Evolutionary conservation across 1,140 invertebrate species (phyloP), one percentile per base, ranked within the genome.

Genomic region (Cardiocondyla obscurior): DNA sequence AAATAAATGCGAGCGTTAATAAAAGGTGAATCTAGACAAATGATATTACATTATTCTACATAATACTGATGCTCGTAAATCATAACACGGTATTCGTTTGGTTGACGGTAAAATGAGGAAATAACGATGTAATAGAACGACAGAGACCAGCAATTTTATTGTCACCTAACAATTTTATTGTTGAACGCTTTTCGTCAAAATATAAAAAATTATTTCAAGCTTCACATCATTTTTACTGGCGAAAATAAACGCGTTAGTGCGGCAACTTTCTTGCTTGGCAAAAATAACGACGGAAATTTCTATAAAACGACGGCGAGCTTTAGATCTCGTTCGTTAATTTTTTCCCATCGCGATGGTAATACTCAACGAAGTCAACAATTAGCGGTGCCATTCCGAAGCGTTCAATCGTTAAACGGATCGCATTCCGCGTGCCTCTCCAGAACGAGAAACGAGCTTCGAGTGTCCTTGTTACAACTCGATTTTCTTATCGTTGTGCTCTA

Each of bases 361-460:
- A 5, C n/a, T 79, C 42, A 33, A 46, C 55, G 74, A 79, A 67
- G 46, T 79, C 62, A 42, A 62, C 46, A 79, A 79, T 79, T 79
- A 69, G 25, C 46, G 62, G 5, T 79, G 60, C 46, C 46, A 69
- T 79, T 69, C 42, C 62, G 74, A 69, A 16, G 33, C 46, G 62
- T 79, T 65, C 62, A 67, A 79, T 79, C 74, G 74, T 77, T 67
- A 67, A 67, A 67, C 60, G 46, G n/a, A 79, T 79, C 46, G 46
- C 36, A 28, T 60, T 60, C 6, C 22, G 14, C 58, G 60, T 60
- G 42, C 19, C 44, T 65, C 46, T 22, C 22, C 16, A 16, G 28
- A 74, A n/a, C 49, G 72, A 53, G 44, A 33, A n/a, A 25, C 46
- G 44, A 67, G 12, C 22, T 4, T 51, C 30, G 14, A 67, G 53